A percentile compares a stretch with the other conserved stretches of the same genome.
These are phyloP conservation scores for Heterotis niloticus DNA, from an alignment of 2,113 vertebrate genomes.

Conservation along the genomic window DNA sequence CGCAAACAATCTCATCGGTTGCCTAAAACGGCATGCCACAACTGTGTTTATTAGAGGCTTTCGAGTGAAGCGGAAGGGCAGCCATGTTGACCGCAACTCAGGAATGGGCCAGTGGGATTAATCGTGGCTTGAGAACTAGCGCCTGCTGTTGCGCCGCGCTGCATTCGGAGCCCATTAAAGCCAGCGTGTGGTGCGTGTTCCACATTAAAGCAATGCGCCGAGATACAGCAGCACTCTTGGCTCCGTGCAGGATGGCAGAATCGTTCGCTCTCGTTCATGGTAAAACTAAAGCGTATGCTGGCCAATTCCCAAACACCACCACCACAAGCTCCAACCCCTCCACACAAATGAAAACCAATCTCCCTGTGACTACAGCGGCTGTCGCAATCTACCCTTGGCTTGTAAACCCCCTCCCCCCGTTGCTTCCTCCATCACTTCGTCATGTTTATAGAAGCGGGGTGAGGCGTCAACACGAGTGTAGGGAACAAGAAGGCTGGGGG, in stretches of 20 bases:
- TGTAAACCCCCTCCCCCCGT: neutral
- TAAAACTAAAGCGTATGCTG: too few species aligned
- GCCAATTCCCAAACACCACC: too few species aligned
- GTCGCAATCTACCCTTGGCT: neutral
- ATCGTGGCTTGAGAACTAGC: too few species aligned
- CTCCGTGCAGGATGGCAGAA: too few species aligned
- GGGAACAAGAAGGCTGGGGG: neutral
- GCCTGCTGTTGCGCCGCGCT: too few species aligned
- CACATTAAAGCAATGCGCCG: too few species aligned
- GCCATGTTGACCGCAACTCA: neutral
- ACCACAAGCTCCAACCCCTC: neutral
- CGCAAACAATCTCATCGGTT: neutral
- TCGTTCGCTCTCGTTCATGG: too few species aligned
- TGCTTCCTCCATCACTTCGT: neutral
- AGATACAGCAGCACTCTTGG: too few species aligned
- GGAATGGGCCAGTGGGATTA: too few species aligned
- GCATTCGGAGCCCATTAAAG: too few species aligned
- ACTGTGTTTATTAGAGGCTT: neutral
- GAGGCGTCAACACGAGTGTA: neutral
- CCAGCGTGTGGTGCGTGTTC: too few species aligned
- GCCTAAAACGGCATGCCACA: neutral
- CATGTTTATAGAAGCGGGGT: neutral
- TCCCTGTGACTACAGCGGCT: neutral
- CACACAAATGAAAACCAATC: conserved; percentile 1
- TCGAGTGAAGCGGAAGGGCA: neutral